A percentile compares a stretch with the other conserved stretches of the same genome.
Conservation (phyloP, 1,140 invertebrate genomes). For the Helicoverpa armigera region DNA sequence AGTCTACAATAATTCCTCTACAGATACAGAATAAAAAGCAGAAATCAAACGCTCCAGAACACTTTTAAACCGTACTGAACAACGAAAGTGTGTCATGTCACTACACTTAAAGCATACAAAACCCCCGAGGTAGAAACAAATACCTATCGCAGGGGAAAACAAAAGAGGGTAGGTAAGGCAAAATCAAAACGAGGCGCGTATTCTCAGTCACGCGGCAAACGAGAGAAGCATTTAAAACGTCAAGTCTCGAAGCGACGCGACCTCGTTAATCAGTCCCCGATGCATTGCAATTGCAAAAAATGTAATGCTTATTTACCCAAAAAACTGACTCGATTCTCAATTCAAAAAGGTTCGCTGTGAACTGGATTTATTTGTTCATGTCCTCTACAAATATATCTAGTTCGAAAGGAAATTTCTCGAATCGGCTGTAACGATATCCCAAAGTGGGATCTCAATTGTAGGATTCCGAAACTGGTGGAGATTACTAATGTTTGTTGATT, state of each 20-base stretch:
- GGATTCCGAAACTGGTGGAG: background rate
- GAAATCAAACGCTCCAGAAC: background rate
- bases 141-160: background rate
- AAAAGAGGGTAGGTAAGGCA: constrained; percentile 24
- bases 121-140: constrained; percentile 25
- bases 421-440: background rate
- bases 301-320: background rate
- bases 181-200: constrained; percentile 39
- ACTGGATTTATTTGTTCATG: background rate
- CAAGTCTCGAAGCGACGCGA: constrained; percentile 29
- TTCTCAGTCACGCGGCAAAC: constrained; percentile 34
- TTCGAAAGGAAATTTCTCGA: too few relatives aligned
- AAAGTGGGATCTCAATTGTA: background rate
- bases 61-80: background rate
- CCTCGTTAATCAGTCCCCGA: constrained; percentile 49
- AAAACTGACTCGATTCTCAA: constrained; percentile 11
- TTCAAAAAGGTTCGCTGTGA: constrained; percentile 9
- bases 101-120: constrained; percentile 20
- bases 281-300: constrained; percentile 36
- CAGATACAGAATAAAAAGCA: background rate
- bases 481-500: background rate
- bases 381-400: background rate
- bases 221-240: constrained; percentile 42
- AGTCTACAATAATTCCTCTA: too few relatives aligned
- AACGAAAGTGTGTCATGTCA: background rate